Evolutionary conservation across 2,113 vertebrate genomes (phyloP).

Genomic region (Noctilio leporinus): DNA sequence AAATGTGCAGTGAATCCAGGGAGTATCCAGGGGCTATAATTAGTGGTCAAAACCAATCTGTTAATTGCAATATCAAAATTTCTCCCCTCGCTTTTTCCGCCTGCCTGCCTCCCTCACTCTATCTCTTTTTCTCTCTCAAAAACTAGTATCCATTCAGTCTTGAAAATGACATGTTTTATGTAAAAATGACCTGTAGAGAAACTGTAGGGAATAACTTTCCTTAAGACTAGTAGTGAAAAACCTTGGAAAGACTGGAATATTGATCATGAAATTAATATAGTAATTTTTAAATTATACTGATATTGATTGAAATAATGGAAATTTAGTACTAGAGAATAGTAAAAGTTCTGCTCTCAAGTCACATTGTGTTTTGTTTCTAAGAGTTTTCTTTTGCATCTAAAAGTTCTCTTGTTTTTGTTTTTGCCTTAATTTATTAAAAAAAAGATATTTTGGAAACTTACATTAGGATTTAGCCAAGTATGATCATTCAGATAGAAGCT

Average conservation of each 20-base stretch:
- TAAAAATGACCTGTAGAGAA: neutral
- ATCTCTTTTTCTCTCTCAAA: neutral
- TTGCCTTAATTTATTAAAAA: neutral
- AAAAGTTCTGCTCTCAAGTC: constrained; percentile 37
- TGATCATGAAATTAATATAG: constrained; percentile 6
- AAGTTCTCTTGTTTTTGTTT: neutral
- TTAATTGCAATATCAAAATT: neutral
- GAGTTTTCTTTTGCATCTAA: constrained; percentile 39
- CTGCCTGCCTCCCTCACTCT: neutral
- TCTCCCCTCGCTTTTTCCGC: neutral
- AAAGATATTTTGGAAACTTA: constrained; percentile 28
- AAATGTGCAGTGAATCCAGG: neutral
- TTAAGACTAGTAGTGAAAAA: constrained; percentile 20
- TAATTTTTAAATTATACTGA: constrained; percentile 48
- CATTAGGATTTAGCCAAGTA: constrained; percentile 62
- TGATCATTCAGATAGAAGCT: constrained; percentile 65
- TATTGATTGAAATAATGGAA: constrained; percentile 36
- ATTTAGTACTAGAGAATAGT: constrained; percentile 51
- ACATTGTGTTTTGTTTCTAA: constrained; percentile 49
- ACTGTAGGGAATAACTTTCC: neutral
- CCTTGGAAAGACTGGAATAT: neutral
- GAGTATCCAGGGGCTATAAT: neutral
- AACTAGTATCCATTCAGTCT: neutral
- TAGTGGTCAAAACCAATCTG: neutral
- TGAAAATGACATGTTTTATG: neutral